Conservation (phyloP, 2,113 vertebrate species). For the Apodemus speciosus region DNA sequence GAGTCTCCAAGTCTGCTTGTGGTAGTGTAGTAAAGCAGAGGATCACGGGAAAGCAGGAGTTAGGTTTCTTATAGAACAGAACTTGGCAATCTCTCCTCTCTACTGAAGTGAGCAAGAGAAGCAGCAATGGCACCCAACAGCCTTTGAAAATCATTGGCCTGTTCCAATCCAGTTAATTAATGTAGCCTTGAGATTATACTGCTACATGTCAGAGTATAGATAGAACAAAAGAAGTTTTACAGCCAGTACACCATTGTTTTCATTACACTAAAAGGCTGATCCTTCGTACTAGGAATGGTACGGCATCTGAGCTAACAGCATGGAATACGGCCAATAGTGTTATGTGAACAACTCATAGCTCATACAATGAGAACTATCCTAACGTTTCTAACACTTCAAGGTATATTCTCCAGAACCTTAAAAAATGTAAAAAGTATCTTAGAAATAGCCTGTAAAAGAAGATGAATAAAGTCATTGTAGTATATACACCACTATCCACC, state of each 20-base stretch:
- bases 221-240: background rate
- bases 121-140: too few relatives aligned
- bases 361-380: background rate
- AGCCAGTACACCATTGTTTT: background rate
- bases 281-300: background rate
- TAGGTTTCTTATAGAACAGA: accelerated
- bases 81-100: background rate
- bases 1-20: accelerated
- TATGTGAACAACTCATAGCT: accelerated
- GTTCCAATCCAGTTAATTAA: background rate
- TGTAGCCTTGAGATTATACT: background rate
- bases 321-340: accelerated
- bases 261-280: background rate
- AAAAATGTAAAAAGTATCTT: background rate
- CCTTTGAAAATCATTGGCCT: background rate
- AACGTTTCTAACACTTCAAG: background rate
- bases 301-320: background rate
- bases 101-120: background rate
- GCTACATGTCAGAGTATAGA: background rate
- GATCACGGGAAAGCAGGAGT: accelerated
- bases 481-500: accelerated
- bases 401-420: background rate
- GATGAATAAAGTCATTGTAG: background rate
- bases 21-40: background rate
- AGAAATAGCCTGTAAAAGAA: background rate